Evolutionary conservation across 2,888 invertebrate genomes (phyloP), one percentile per base, ranked within the genome.

Genomic region (Sarcophaga rosellei): DNA sequence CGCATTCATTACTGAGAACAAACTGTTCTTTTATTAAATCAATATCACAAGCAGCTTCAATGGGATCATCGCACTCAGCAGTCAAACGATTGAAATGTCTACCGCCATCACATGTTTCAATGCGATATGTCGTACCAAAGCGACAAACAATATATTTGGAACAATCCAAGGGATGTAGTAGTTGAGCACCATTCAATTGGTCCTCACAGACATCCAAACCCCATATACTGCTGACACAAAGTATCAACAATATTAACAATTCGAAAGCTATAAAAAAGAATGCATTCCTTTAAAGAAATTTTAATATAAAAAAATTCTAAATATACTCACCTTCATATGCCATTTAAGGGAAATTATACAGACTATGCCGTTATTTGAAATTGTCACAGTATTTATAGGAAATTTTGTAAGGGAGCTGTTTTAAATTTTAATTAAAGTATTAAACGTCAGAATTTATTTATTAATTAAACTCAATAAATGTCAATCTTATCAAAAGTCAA

Each of bases 91-190:
- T 79, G 20, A 79, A 79, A 21, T 79, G 79, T 4, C 15, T 20
- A 11, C 65, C 72, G 1, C 2, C 6, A 6, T 25, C 21, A 63
- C 79, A 79, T 8, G 20, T 8, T 35, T 65, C 12, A 15, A 79
- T 59, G 1, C n/a, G 15, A 15, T 35, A 57, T 2, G 65, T 65
- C 35, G 4, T 25, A 10, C 63, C 79, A 59, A 20, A 17, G 17
- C 15, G 4, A 35, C 79, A 79, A 11, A 79, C 65, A 47, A 79
- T 70, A 44, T 72, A 79, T 17, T 57, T 72, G 0, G 79, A 65
- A 59, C 79, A 79, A 44, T 79, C 72, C 20, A 57, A 21, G 8
- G 79, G 79, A 57, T 72, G 65, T 17, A 70, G 17, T 79, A 79
- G 20, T 35, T 21, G 53, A 5, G 79, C 44, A 4, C 63, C 63